Conservation (phyloP, 2,888 invertebrate species). For the Acanthopleura granulata region DNA sequence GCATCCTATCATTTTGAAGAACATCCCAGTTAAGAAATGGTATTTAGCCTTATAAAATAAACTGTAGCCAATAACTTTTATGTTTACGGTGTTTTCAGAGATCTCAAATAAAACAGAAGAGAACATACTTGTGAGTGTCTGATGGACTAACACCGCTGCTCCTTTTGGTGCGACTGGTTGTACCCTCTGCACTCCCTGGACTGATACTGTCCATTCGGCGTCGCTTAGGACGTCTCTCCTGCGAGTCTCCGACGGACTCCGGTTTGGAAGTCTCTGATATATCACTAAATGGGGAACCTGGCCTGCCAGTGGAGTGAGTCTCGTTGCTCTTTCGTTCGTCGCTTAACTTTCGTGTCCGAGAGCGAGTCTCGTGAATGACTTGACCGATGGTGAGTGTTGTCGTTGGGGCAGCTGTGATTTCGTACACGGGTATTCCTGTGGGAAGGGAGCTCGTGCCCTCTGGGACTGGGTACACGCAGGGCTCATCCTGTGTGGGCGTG, state of each 20-base stretch:
- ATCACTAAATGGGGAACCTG: slow-evolving; percentile 44
- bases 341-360: slow-evolving; percentile 30
- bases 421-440: slow-evolving; percentile 26
- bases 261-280: slow-evolving; percentile 42
- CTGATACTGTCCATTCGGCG: slow-evolving; percentile 16
- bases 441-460: slow-evolving; percentile 17
- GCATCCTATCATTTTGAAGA: too few species aligned
- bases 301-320: slow-evolving; percentile 24
- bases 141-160: not conserved
- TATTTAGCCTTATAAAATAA: too few species aligned
- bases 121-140: not conserved
- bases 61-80: too few species aligned
- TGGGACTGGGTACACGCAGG: slow-evolving; percentile 16
- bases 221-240: slow-evolving; percentile 19
- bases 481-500: slow-evolving; percentile 42
- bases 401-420: slow-evolving; percentile 12
- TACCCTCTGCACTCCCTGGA: not conserved
- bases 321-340: slow-evolving; percentile 37
- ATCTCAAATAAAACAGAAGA: not conserved
- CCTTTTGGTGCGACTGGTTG: not conserved
- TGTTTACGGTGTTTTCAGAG: too few species aligned
- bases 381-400: slow-evolving; percentile 21
- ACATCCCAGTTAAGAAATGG: too few species aligned
- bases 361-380: slow-evolving; percentile 13
- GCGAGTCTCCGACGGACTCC: slow-evolving; percentile 19